Evolutionary conservation across 2,797 vertebrate species (phyloP), one percentile per base, ranked within the genome.

Genomic region (Tenualosa thibaudeaui): DNA sequence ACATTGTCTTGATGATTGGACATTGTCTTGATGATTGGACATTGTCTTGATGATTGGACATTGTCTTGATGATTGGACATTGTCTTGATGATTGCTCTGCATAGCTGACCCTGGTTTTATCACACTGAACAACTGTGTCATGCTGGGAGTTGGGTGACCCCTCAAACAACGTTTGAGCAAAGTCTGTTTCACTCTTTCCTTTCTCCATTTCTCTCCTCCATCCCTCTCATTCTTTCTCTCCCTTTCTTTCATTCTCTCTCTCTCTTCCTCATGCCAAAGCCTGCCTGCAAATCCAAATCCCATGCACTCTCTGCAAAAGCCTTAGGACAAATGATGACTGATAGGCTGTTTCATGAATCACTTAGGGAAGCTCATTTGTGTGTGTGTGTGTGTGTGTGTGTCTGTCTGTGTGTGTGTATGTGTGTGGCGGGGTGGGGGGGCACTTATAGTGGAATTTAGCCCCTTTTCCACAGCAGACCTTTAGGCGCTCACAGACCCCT

Each of bases 81-180:
- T 75, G 62, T 4, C 62, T 75, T 75, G 31, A 40, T 15, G 31
- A 40, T 24, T 10, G 62, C 6, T 24, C 62, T 10, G 62, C 62
- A 26, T 68, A 68, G 62, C 62, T 68, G 24, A 5, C 31, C 15
- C 3, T 0, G 37, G 37, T 75, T 75, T 40, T 75, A 1, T 54
- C 31, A 75, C 68, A 75, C 31, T 0, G 12, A 75, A 75, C 68
- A 75, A 75, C 68, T 75, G 68, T 37, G 17, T 15, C 68, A 15
- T 17, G 37, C 31, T 75, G 68, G 37, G 68, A 40, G 68, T 10
- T 75, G 68, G 68, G 68, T 75, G 68, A 75, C 68, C 68, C 68
- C 68, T 40, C 3, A 13, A 40, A 6, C 68, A 75, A 19, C 13
- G 68, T 75, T 5, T 75, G 68, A 75, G 31, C 12, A 31, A 5